Conservation (phyloP, 2,113 vertebrate genomes). For the Mionectes macconnelli region DNA sequence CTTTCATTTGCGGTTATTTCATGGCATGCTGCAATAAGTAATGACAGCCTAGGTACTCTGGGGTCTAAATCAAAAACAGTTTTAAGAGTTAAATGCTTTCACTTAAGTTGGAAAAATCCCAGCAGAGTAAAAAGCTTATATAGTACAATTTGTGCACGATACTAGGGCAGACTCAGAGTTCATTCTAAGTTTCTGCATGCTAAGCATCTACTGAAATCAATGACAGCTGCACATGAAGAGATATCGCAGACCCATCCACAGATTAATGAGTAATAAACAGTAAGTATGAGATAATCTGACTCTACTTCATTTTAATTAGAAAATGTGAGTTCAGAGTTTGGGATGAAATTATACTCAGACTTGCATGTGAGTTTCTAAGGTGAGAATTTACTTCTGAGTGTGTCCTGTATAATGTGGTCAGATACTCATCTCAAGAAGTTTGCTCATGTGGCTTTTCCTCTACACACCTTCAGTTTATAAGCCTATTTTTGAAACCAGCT, state of each 20-base stretch:
- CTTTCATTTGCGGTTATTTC: neutral
- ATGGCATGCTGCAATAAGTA: neutral
- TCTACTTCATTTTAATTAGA: neutral
- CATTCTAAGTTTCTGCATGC: constrained; percentile 3
- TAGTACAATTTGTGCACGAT: neutral
- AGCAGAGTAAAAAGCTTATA: neutral
- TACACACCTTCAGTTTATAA: neutral
- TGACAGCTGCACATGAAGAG: neutral
- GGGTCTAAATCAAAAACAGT: neutral
- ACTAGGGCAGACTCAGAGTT: neutral
- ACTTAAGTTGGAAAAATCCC: neutral
- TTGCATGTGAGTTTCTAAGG: neutral
- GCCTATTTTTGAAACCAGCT: neutral
- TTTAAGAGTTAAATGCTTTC: constrained; percentile 17
- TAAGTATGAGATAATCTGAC: neutral
- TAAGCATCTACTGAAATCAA: constrained; percentile 13
- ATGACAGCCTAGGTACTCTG: neutral
- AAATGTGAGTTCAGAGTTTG: neutral
- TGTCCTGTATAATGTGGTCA: neutral
- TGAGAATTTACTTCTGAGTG: neutral
- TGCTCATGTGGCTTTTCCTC: neutral
- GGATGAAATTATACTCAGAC: neutral
- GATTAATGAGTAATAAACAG: neutral
- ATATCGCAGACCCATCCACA: neutral
- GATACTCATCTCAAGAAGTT: neutral